phyloP scores from a whole-genome alignment of 2,797 vertebrate species.

The Trichosurus vulpecula region DNA sequence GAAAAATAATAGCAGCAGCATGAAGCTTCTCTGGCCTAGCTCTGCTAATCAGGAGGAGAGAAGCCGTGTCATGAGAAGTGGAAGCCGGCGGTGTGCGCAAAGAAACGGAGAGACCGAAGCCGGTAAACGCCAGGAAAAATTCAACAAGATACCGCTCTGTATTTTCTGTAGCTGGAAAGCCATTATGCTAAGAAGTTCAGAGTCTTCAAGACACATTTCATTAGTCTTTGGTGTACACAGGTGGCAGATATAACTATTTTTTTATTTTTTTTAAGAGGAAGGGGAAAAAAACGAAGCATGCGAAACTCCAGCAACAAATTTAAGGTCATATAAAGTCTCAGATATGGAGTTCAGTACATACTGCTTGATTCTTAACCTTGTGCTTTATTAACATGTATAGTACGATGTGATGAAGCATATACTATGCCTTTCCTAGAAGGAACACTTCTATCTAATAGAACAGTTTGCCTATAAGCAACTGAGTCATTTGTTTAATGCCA shows the following conservation, averaged over 20 bases:
- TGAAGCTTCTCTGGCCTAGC: background rate
- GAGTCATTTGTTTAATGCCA: background rate
- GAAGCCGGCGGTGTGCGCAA: background rate
- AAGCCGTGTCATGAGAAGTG: background rate
- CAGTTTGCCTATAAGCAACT: background rate
- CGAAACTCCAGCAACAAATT: background rate
- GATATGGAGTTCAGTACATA: background rate
- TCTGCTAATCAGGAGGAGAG: constrained; percentile 26
- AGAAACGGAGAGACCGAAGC: constrained; percentile 2
- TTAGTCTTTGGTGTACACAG: constrained; percentile 66
- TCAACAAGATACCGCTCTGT: constrained; percentile 46
- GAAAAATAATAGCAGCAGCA: constrained; percentile 42
- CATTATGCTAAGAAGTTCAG: constrained; percentile 67
- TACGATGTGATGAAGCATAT: background rate
- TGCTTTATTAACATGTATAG: background rate
- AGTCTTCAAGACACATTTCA: constrained; percentile 65
- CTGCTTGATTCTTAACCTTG: background rate
- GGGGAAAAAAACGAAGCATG: constrained; percentile 9
- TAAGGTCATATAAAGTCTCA: constrained; percentile 20
- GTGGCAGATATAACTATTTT: constrained; percentile 69
- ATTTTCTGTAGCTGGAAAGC: constrained; percentile 64
- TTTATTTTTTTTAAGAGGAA: constrained; percentile 58
- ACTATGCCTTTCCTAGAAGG: background rate
- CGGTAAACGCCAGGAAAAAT: constrained; percentile 51
- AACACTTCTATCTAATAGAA: background rate